Base-by-base conservation (phyloP, 2,797 vertebrate species). In the Decapterus maruadsi region DNA sequence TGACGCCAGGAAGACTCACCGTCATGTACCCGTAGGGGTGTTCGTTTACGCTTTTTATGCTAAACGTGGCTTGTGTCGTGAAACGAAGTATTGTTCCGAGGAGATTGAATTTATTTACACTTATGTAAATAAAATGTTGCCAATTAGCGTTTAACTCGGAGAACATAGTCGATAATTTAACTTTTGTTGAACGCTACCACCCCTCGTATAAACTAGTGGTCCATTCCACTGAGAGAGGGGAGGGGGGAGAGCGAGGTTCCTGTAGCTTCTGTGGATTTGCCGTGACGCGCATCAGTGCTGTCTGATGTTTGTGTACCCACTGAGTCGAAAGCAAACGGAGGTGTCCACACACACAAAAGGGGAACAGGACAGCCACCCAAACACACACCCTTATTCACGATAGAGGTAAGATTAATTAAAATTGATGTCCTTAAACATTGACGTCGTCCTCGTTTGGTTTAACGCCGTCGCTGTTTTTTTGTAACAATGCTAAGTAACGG, bases 401-500 rank as follows among this genome's bases (percentile, higher is more conserved):
- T 12, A 65, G 56, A 56, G 73, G 83, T 88, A 34, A 76, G 85
- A 68, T 51, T 36, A 12, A 22, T 1, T 3, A 11, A 60, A 63
- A 38, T 11, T 13, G 4, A 0, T 0, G 4, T 56, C 7, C 0
- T n/a, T 0, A n/a, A 45, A 48, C 36, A 5, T 1, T 0, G 10
- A 12, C 1, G 20, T 0, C 19, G 4, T 2, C 14, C 1, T 10
- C 1, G 0, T 53, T 45, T 8, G 29, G 6, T 17, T 6, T 1
- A 4, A n/a, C 6, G 2, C 3, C 5, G 9, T 7, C 19, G 34
- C 45, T 10, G 67, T 10, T 64, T 68, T 71, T n/a, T n/a, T n/a
- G n/a, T 8, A 56, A 65, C 67, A 4, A 2, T 45, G 71, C 36
- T 46, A 36, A 65, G 80, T 92, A 93, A 90, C 91, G 91, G 92